Evolutionary conservation across 2,888 invertebrate genomes (phyloP).

Genomic region (Stenolophus ochropezus): DNA sequence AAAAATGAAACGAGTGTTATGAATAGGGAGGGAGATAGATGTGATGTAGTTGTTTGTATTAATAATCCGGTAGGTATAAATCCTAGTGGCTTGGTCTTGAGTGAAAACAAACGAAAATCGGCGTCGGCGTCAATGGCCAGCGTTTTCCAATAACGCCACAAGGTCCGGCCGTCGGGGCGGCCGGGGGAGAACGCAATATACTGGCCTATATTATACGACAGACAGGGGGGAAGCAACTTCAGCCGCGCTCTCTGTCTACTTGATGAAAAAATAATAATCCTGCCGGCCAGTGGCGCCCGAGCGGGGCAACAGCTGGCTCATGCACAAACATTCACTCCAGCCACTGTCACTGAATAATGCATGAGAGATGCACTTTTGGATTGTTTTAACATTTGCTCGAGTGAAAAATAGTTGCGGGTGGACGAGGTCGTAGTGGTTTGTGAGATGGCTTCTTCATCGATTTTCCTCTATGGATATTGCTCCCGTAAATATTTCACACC

Average conservation of each 20-base stretch:
- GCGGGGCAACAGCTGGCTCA: slow-evolving; percentile 41
- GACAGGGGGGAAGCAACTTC: slow-evolving; percentile 42
- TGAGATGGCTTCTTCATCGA: not conserved
- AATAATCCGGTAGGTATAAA: not conserved
- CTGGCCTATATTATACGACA: slow-evolving; percentile 69
- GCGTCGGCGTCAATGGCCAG: slow-evolving; percentile 34
- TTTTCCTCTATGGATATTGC: slow-evolving; percentile 8
- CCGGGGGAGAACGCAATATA: slow-evolving; percentile 68
- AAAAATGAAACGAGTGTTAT: too few species aligned
- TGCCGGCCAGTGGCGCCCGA: slow-evolving; percentile 29
- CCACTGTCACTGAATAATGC: slow-evolving; percentile 55
- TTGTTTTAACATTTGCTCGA: slow-evolving; percentile 53
- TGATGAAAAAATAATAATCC: slow-evolving; percentile 60
- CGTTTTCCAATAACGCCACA: slow-evolving; percentile 68
- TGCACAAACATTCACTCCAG: slow-evolving; percentile 54
- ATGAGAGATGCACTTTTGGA: slow-evolving; percentile 42
- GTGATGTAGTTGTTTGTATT: not conserved
- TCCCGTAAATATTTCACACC: not conserved
- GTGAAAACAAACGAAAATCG: slow-evolving; percentile 33
- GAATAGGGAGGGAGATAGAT: too few species aligned
- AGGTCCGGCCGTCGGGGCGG: slow-evolving; percentile 48
- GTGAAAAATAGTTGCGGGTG: slow-evolving; percentile 30
- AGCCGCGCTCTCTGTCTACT: slow-evolving; percentile 43
- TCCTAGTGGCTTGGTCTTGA: not conserved
- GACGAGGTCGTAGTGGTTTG: slow-evolving; percentile 15